These are phyloP conservation scores for Aphelenchoides bicaudatus DNA, from an alignment of 2,888 invertebrate genomes.

Conservation along the genomic window DNA sequence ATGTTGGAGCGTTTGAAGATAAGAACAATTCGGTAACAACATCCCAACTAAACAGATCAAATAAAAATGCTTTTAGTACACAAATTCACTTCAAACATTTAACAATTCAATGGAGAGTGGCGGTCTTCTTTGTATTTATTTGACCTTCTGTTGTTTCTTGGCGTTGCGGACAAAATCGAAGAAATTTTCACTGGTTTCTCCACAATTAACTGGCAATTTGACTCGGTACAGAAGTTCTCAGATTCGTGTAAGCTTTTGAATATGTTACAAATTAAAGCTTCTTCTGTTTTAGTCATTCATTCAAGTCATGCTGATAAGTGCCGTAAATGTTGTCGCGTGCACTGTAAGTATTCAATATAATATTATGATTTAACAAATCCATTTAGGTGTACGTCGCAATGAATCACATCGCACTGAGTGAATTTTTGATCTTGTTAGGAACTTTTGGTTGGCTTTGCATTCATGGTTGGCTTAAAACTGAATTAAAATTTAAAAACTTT, in stretches of 20 bases:
- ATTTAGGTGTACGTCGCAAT: constrained; percentile 9
- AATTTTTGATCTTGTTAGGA: neutral
- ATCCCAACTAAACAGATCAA: neutral
- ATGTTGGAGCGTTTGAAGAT: no score
- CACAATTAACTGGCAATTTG: no score
- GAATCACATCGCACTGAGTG: neutral
- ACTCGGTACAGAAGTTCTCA: neutral
- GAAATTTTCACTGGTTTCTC: no score
- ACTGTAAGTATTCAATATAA: neutral
- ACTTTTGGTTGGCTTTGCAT: constrained; percentile 6
- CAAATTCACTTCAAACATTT: neutral
- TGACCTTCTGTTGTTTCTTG: neutral
- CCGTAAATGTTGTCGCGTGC: constrained; percentile 1
- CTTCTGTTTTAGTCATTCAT: constrained; percentile 5
- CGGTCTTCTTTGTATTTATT: neutral
- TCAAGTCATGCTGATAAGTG: neutral
- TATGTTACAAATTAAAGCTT: neutral
- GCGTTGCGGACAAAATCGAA: neutral
- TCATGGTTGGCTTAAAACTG: neutral
- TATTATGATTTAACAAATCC: neutral
- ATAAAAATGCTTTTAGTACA: constrained; percentile 6
- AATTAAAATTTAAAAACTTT: neutral
- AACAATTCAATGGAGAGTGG: constrained; percentile 10
- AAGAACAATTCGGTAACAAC: no score
- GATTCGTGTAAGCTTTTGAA: constrained; percentile 1